Conservation (phyloP, 2,113 vertebrate species). For the Tragelaphus scriptus region DNA sequence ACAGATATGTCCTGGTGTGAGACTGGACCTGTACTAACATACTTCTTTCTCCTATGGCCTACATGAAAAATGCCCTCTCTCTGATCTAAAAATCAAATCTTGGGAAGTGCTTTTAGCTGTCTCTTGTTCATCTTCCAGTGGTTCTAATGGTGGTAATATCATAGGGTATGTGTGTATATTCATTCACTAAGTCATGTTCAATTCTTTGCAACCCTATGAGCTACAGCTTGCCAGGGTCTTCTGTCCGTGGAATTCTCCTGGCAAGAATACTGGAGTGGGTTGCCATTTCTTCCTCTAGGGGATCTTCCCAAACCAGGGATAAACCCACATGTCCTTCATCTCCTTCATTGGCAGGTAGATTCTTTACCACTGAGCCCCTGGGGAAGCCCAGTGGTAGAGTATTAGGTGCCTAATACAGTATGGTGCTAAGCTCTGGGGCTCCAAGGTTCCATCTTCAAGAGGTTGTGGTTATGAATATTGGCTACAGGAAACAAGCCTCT, state of each 20-base stretch:
- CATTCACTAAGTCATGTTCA: neutral
- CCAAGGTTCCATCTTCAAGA: neutral
- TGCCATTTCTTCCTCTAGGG: neutral
- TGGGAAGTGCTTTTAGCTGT: neutral
- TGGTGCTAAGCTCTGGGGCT: neutral
- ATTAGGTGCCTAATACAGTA: neutral
- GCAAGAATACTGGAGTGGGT: neutral
- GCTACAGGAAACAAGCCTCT: neutral
- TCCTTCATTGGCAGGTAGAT: neutral
- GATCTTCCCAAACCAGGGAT: neutral
- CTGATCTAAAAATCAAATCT: neutral
- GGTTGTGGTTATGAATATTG: neutral
- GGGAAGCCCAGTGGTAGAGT: neutral
- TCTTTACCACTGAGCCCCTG: neutral
- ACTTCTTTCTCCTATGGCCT: neutral
- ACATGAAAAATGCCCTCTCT: neutral
- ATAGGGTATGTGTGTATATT: neutral
- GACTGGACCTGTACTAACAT: neutral
- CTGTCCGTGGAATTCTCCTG: neutral
- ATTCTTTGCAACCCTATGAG: neutral
- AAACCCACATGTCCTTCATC: neutral
- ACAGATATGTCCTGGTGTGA: neutral
- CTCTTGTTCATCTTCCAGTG: neutral
- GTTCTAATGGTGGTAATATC: neutral
- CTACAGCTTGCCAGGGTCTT: neutral